Conservation (phyloP, 2,113 vertebrate genomes). For the Pangasianodon gigas region DNA sequence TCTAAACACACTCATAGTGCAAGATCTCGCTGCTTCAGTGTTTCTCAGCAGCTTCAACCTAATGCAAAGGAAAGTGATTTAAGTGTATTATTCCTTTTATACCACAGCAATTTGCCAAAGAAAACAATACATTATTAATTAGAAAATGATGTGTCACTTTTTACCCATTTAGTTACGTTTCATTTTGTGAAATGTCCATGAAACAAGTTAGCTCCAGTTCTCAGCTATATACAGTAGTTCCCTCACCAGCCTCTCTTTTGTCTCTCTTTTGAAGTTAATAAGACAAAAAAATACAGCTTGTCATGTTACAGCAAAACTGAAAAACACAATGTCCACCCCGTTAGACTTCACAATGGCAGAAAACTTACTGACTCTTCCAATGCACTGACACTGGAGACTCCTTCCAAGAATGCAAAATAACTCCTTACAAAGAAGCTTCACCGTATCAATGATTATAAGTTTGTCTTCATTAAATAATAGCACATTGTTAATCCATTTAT, state of each 20-base stretch:
- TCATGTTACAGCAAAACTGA: neutral
- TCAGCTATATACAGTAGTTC: too few relatives aligned
- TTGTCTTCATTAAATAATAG: neutral
- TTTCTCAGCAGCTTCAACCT: neutral
- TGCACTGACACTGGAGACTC: neutral
- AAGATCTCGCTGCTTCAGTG: neutral
- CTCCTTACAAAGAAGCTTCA: neutral
- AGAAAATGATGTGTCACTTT: too few relatives aligned
- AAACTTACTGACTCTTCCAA: neutral
- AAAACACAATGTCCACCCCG: neutral
- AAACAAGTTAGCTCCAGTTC: neutral
- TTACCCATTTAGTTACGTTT: too few relatives aligned
- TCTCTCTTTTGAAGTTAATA: too few relatives aligned
- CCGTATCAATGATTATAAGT: neutral
- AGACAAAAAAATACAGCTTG: neutral
- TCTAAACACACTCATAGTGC: neutral
- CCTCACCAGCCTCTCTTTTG: neutral
- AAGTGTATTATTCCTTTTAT: neutral
- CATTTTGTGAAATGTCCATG: neutral
- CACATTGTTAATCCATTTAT: neutral
- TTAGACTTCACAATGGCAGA: neutral
- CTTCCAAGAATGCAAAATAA: neutral
- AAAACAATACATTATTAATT: neutral
- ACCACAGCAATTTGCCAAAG: neutral
- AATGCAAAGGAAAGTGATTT: neutral